Evolutionary conservation across 2,797 vertebrate genomes (phyloP).

Genomic region (Diceros bicornis): DNA sequence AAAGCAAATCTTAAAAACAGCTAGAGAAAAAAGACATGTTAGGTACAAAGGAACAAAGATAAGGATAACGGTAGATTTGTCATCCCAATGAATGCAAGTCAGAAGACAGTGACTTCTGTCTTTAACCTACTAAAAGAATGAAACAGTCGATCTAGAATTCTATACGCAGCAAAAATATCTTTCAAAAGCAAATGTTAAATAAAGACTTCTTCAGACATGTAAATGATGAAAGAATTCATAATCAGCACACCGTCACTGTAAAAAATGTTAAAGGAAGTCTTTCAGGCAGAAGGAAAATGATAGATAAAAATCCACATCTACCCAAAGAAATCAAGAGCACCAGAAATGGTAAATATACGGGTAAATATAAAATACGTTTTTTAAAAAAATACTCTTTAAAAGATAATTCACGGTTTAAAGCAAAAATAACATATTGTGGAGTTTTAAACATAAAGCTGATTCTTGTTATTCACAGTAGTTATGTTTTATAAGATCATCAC

Average conservation of each 20-base stretch:
- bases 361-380: not conserved
- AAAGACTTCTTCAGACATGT: too few species aligned
- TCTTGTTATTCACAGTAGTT: not conserved
- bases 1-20: not conserved
- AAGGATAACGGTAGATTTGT: not conserved
- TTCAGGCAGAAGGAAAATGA: too few species aligned
- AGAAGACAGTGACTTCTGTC: not conserved
- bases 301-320: not conserved
- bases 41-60: not conserved
- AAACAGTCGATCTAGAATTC: not conserved
- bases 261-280: too few species aligned
- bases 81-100: not conserved
- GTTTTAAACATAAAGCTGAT: not conserved
- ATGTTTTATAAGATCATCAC: not conserved
- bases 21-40: not conserved
- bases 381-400: not conserved
- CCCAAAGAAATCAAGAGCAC: not conserved
- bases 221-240: too few species aligned
- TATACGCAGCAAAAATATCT: not conserved
- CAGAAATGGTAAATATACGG: not conserved
- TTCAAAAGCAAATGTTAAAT: too few species aligned
- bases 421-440: not conserved
- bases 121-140: not conserved
- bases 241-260: too few species aligned
- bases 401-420: not conserved